Evolutionary conservation across 2,797 vertebrate species (phyloP), one percentile per base, ranked within the genome.

Genomic region (Sphenodon punctatus): DNA sequence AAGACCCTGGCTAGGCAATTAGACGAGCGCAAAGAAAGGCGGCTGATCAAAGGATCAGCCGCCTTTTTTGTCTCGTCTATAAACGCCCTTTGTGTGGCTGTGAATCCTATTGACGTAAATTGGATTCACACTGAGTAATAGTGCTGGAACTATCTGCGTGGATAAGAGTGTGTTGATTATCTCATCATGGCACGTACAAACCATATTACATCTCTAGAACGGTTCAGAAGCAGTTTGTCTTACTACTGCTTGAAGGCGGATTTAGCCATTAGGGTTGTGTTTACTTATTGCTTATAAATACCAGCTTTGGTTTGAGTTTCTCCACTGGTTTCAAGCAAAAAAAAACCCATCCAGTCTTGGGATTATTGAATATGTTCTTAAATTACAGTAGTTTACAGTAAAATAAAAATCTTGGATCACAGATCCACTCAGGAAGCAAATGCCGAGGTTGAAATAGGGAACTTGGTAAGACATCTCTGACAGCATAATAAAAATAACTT

Each of bases 401-500:
- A 23, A 34, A 49, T 39, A 42, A 63, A 46, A 4, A 10, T 34
- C 15, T 66, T 46, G 46, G 20, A 72, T 25, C 9, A 22, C 6
- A 74, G 34, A 22, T 38, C 56, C 8, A 67, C 39, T 84, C 8
- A 3, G 13, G 25, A 64, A 30, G 30, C 49, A 56, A 61, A 78
- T 10, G n/a, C 16, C 67, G 60, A 34, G 70, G 70, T 49, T 71
- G 45, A 80, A 68, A 51, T 61, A n/a, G 13, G 55, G 25, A 74
- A 14, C 30, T 74, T 42, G 38, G 7, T 85, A 53, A 56, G 78
- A 48, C 58, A 48, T 65, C 8, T 39, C 48, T 75, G 67, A 75
- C 60, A 61, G 4, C 70, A 22, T 82, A 80, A 88, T 83, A 77
- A 85, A 90, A 82, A 70, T 39, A 80, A 53, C 84, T 88, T 79